A percentile compares a stretch with the other conserved stretches of the same genome.
phyloP scores from a whole-genome alignment of 2,113 vertebrate genomes.

The Rhynchomys soricoides region DNA sequence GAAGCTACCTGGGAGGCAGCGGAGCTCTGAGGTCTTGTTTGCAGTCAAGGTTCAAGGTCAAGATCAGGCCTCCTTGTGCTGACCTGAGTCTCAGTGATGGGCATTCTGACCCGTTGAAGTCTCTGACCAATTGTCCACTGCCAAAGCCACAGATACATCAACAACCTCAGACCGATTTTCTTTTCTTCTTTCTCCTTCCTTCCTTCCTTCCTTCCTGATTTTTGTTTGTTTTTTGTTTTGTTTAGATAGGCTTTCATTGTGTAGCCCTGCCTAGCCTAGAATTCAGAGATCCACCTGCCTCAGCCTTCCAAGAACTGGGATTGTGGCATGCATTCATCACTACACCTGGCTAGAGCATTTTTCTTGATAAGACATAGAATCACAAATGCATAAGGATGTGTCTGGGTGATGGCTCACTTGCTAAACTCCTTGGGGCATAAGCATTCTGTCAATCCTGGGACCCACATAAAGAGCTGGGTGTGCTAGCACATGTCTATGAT shows the following conservation, averaged over 20 bases:
- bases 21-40: too few species aligned
- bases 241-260: neutral
- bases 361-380: neutral
- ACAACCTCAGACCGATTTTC: neutral
- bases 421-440: neutral
- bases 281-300: neutral
- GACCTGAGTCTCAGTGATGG: neutral
- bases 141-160: neutral
- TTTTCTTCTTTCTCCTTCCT: neutral
- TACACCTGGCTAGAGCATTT: neutral
- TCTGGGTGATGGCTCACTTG: neutral
- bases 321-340: neutral
- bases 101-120: neutral
- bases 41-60: too few species aligned
- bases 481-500: neutral
- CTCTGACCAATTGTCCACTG: neutral
- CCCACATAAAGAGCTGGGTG: neutral
- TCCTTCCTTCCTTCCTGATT: neutral
- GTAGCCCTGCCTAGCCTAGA: neutral
- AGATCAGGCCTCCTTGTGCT: neutral
- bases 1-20: neutral
- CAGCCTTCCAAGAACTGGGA: neutral
- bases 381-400: rapidly evolving
- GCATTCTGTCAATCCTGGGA: neutral
- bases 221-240: neutral